Conservation (phyloP, 2,888 invertebrate species). For the Eupithecia subumbrata region DNA sequence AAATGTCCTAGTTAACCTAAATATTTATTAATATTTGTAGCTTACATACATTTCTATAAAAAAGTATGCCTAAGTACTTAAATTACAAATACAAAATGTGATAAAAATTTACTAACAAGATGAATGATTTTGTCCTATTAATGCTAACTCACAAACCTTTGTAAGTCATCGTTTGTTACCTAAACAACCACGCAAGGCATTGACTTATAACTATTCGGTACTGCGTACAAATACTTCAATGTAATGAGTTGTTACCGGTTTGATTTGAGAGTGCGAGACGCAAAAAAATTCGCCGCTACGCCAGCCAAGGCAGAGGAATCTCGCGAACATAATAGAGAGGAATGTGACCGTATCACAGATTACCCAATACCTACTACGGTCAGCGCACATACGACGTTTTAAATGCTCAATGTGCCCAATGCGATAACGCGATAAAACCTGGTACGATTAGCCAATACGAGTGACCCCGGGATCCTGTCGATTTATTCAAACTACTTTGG, state of each 20-base stretch:
- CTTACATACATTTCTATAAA: too few species aligned
- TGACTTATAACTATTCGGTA: constrained; percentile 42
- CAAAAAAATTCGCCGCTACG: constrained; percentile 80
- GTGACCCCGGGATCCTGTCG: constrained; percentile 66
- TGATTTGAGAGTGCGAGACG: constrained; percentile 71
- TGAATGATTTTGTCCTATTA: constrained; percentile 7
- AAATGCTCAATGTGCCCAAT: constrained; percentile 48
- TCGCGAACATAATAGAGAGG: constrained; percentile 76
- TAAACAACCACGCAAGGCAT: constrained; percentile 40
- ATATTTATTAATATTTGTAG: background rate
- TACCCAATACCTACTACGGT: constrained; percentile 45
- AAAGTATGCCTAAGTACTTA: too few species aligned
- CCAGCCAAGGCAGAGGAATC: constrained; percentile 64
- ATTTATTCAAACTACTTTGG: constrained; percentile 49
- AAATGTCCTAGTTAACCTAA: constrained; percentile 14
- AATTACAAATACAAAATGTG: too few species aligned
- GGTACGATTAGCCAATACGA: constrained; percentile 75
- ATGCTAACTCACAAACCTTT: constrained; percentile 24
- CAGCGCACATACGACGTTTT: constrained; percentile 39
- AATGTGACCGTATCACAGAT: constrained; percentile 62
- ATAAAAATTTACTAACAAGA: too few species aligned
- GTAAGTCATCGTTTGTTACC: constrained; percentile 31
- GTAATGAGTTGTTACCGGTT: constrained; percentile 74
- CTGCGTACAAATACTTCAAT: constrained; percentile 48
- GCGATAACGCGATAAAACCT: constrained; percentile 79